Conservation (phyloP, 2,888 invertebrate species). For the Dioctria rufipes region DNA sequence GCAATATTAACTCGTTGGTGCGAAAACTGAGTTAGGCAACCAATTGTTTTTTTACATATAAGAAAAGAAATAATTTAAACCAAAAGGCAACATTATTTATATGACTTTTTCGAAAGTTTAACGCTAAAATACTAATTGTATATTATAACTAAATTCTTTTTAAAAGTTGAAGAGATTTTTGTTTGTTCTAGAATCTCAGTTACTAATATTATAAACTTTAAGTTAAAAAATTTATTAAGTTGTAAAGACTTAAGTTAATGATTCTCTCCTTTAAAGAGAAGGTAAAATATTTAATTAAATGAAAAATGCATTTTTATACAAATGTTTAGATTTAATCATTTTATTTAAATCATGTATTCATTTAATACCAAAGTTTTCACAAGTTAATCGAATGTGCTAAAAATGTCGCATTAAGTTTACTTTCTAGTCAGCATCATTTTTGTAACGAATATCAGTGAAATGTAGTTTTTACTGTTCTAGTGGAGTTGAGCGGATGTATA, state of each 20-base stretch:
- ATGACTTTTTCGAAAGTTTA: slow-evolving; percentile 8
- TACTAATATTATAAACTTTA: slow-evolving; percentile 14
- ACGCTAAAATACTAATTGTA: neutral
- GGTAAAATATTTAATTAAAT: neutral
- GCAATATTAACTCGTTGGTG: slow-evolving; percentile 29
- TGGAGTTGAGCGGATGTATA: slow-evolving; percentile 16
- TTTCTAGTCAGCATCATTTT: slow-evolving; percentile 34
- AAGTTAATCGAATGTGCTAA: slow-evolving; percentile 41
- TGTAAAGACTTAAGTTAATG: slow-evolving; percentile 22
- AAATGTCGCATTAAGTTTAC: slow-evolving; percentile 26
- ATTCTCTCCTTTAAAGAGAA: neutral
- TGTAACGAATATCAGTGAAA: neutral
- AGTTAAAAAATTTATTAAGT: neutral
- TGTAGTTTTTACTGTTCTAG: slow-evolving; percentile 7
- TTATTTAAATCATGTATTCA: slow-evolving; percentile 30
- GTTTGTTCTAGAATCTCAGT: slow-evolving; percentile 1
- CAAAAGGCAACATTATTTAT: neutral
- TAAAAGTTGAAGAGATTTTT: neutral
- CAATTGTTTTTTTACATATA: slow-evolving; percentile 1
- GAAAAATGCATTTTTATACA: slow-evolving; percentile 42
- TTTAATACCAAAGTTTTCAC: slow-evolving; percentile 48
- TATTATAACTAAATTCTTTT: neutral
- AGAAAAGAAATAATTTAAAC: slow-evolving; percentile 21
- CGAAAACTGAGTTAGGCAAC: slow-evolving; percentile 55
- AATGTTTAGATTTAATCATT: slow-evolving; percentile 26